A percentile compares a stretch with the other conserved stretches of the same genome.
Conservation (phyloP, 2,113 vertebrate genomes). For the Ptilorrhoa leucosticta region DNA sequence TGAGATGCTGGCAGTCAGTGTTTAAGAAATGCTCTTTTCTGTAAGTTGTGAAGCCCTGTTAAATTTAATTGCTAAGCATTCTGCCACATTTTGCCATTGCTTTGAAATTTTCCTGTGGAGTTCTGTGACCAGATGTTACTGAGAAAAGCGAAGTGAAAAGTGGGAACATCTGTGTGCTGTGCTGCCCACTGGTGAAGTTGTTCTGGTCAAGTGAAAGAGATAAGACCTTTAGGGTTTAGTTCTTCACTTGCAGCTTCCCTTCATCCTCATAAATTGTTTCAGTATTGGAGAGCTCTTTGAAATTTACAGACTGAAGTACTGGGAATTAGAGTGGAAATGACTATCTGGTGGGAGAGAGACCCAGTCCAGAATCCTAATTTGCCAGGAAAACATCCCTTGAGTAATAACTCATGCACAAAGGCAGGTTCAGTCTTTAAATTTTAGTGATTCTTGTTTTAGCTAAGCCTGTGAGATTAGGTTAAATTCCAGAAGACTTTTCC, state of each 20-base stretch:
- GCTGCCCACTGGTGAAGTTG: background rate
- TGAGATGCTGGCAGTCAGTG: background rate
- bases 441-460: background rate
- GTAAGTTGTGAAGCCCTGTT: background rate
- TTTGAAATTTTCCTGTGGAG: background rate
- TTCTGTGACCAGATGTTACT: background rate
- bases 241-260: background rate
- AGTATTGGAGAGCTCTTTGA: background rate
- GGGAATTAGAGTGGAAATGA: background rate
- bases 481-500: background rate
- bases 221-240: background rate
- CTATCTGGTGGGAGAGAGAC: background rate
- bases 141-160: background rate
- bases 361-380: background rate
- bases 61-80: background rate
- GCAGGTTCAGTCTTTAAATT: background rate
- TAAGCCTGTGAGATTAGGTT: background rate
- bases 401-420: background rate
- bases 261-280: background rate
- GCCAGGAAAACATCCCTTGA: background rate
- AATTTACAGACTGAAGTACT: background rate
- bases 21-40: background rate
- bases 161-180: background rate
- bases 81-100: background rate
- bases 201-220: background rate